phyloP scores from a whole-genome alignment of 2,797 vertebrate genomes.

The Diplodus sargus region DNA sequence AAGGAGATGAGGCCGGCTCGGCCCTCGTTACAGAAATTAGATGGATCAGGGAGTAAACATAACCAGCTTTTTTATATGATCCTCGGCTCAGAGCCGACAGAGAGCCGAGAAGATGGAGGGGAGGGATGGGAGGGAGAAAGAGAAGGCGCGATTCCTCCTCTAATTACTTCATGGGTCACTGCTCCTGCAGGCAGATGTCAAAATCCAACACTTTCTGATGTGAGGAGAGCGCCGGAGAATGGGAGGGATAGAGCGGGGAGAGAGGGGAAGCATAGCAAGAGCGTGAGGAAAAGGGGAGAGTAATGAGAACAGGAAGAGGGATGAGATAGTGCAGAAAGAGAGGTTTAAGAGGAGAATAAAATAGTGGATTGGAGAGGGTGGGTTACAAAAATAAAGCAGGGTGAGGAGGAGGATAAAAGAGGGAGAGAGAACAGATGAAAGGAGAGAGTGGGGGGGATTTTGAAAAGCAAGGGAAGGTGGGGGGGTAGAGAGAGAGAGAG shows the following conservation, averaged over 20 bases:
- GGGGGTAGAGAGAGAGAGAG: neutral
- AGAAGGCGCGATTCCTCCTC: constrained; percentile 90
- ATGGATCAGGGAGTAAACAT: constrained; percentile 96
- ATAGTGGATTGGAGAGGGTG: constrained; percentile 40
- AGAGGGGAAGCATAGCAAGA: constrained; percentile 53
- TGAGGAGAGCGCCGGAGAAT: constrained; percentile 71
- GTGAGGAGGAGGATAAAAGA: constrained; percentile 60
- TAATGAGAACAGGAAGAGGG: constrained; percentile 69
- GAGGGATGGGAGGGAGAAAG: constrained; percentile 68
- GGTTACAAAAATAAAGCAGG: constrained; percentile 63
- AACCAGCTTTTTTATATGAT: constrained; percentile 92
- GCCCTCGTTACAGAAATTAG: constrained; percentile 95
- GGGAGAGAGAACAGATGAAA: constrained; percentile 48
- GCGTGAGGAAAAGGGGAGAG: constrained; percentile 45
- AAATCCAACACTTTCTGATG: constrained; percentile 89
- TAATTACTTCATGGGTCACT: constrained; percentile 96
- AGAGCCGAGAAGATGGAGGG: constrained; percentile 68
- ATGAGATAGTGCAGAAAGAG: constrained; percentile 31
- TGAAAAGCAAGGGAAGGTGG: constrained; percentile 30
- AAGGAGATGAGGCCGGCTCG: constrained; percentile 89
- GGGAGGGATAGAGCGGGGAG: constrained; percentile 47
- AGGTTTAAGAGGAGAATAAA: constrained; percentile 51
- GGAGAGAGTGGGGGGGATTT: constrained; percentile 49
- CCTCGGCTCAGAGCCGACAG: constrained; percentile 76
- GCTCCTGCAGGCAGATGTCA: constrained; percentile 90